Percentiles rank a stretch among this genome's conserved stretches.
Evolutionary conservation across 2,113 vertebrate genomes (phyloP).

Genomic region (Neogobius melanostomus): DNA sequence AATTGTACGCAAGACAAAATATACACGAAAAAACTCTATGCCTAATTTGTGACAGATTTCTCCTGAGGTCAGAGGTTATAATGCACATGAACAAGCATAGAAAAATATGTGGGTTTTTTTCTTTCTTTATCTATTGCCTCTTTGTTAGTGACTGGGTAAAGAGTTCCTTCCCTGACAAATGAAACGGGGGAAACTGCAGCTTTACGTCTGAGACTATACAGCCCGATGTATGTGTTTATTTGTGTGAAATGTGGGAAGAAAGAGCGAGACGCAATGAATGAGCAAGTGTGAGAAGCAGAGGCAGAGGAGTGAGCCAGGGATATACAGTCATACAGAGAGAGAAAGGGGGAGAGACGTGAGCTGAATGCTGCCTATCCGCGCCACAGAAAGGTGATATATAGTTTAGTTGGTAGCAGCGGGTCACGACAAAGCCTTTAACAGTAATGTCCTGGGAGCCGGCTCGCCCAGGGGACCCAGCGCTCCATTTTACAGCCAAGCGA

Average conservation of each 20-base stretch:
- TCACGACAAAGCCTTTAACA: constrained; percentile 76
- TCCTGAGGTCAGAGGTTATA: background rate
- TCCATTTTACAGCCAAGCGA: constrained; percentile 76
- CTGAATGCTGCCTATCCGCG: constrained; percentile 57
- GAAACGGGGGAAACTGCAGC: constrained; percentile 7
- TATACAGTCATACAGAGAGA: constrained; percentile 30
- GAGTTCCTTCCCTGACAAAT: constrained; percentile 30
- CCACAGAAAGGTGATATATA: constrained; percentile 69
- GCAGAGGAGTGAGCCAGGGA: constrained; percentile 24
- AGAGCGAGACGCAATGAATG: constrained; percentile 46
- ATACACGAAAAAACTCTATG: background rate
- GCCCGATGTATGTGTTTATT: constrained; percentile 25
- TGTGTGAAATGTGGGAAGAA: constrained; percentile 41
- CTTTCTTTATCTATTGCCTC: background rate
- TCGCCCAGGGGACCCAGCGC: constrained; percentile 67
- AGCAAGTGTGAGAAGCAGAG: constrained; percentile 51
- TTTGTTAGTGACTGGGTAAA: constrained; percentile 10
- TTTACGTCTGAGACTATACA: constrained; percentile 16
- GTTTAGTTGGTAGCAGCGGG: constrained; percentile 70
- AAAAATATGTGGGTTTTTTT: background rate
- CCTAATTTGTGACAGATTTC: background rate
- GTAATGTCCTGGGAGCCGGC: constrained; percentile 72
- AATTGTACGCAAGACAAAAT: background rate
- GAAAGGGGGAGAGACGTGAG: constrained; percentile 63
- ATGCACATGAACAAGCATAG: background rate